phyloP scores from a whole-genome alignment of 2,113 vertebrate genomes.

The Sebastes fasciatus region DNA sequence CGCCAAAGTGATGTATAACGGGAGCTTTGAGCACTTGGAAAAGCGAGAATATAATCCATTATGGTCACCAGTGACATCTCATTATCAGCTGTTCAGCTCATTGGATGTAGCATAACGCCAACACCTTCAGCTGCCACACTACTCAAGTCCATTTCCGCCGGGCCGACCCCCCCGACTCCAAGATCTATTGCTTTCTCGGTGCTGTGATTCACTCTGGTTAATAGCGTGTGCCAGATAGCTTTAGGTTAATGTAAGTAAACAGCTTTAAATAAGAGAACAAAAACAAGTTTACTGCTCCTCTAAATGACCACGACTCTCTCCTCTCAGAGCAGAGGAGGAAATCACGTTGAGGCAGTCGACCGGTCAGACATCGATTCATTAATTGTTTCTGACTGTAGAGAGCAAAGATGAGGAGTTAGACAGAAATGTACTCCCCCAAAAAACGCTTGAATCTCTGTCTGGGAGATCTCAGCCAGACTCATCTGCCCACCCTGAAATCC shows the following conservation, averaged over 20 bases:
- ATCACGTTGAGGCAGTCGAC: background rate
- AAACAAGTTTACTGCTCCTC: conserved; percentile 63
- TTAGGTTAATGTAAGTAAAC: conserved; percentile 58
- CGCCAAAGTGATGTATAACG: conserved; percentile 58
- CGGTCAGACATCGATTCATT: conserved; percentile 39
- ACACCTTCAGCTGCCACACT: conserved; percentile 55
- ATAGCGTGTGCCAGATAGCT: conserved; percentile 51
- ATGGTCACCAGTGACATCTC: conserved; percentile 64
- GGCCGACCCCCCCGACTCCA: conserved; percentile 7
- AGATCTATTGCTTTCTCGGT: conserved; percentile 34
- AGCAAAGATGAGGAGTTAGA: background rate
- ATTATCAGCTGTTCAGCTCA: conserved; percentile 69
- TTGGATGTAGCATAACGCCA: conserved; percentile 48
- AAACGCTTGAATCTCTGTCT: conserved; percentile 16
- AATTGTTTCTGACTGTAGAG: conserved; percentile 40
- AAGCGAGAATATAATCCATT: conserved; percentile 54
- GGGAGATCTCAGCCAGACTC: conserved; percentile 27
- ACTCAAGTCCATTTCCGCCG: conserved; percentile 46
- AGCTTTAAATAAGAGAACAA: conserved; percentile 62
- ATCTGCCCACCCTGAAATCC: conserved; percentile 16
- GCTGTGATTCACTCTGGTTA: conserved; percentile 59
- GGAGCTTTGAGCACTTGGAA: conserved; percentile 35
- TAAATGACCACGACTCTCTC: conserved; percentile 47
- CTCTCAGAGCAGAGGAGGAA: conserved; percentile 12
- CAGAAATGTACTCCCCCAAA: conserved; percentile 29